Evolutionary conservation across 2,113 vertebrate species (phyloP).

Genomic region (Vulpes ferrilata): DNA sequence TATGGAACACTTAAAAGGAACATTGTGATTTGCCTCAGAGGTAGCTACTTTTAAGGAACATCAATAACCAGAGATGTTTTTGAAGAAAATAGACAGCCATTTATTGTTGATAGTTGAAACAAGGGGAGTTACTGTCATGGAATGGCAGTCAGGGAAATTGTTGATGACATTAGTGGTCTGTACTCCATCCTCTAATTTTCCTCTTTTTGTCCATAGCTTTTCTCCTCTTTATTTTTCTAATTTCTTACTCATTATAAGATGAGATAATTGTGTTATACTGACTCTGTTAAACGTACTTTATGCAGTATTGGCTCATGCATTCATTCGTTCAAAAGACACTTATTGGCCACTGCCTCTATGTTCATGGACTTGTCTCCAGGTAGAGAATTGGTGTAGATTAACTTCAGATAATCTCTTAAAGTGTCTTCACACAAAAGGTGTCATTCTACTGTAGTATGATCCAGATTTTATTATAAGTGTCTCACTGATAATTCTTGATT

Average conservation of each 20-base stretch:
- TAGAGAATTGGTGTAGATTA: neutral
- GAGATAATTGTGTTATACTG: neutral
- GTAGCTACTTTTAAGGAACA: neutral
- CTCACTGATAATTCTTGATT: neutral
- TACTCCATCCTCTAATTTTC: neutral
- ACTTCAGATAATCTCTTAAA: neutral
- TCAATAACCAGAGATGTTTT: neutral
- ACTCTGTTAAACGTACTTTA: neutral
- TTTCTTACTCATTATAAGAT: neutral
- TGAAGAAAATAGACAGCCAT: neutral
- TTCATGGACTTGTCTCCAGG: neutral
- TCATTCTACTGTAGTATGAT: neutral
- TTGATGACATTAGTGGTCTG: neutral
- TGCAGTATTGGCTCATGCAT: neutral
- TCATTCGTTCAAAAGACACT: neutral
- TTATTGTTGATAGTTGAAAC: neutral
- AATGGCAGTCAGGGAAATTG: neutral
- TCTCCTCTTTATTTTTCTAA: neutral
- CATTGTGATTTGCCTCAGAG: neutral
- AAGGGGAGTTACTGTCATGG: neutral
- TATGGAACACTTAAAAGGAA: neutral
- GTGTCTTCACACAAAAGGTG: neutral
- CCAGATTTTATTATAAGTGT: neutral
- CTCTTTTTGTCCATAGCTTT: neutral
- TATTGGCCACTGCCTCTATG: neutral